Conservation (phyloP, 2,113 vertebrate species). For the Alligator mississippiensis region DNA sequence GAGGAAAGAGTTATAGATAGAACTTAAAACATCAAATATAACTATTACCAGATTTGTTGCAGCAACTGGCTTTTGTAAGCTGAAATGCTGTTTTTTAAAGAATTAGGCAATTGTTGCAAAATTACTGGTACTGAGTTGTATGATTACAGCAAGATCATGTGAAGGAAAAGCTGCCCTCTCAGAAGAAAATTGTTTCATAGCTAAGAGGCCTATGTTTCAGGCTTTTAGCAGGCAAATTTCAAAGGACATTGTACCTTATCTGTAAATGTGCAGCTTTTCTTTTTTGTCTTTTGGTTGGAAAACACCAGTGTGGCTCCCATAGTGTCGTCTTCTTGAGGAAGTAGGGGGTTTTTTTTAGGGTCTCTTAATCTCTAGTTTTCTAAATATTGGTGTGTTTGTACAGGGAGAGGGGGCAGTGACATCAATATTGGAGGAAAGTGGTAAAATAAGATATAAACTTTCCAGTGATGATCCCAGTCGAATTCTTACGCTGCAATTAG, state of each 20-base stretch:
- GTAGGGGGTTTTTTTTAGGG: too few species aligned
- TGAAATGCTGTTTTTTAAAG: not conserved
- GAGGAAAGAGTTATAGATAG: not conserved
- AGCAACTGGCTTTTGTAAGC: not conserved
- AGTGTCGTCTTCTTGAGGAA: not conserved
- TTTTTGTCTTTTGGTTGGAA: not conserved
- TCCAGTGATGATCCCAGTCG: conserved; percentile 37
- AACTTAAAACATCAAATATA: not conserved
- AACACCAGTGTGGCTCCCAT: not conserved
- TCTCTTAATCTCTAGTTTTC: not conserved
- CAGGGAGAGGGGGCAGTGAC: not conserved
- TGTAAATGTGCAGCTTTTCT: not conserved
- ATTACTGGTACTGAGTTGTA: not conserved
- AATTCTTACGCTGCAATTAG: conserved; percentile 42
- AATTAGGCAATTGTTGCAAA: not conserved
- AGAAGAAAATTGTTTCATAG: not conserved
- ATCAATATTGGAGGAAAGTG: not conserved
- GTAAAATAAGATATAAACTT: conserved; percentile 25
- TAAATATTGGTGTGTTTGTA: not conserved
- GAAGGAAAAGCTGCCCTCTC: not conserved
- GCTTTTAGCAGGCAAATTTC: not conserved
- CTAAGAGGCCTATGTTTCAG: not conserved
- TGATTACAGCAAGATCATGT: not conserved
- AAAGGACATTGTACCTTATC: not conserved
- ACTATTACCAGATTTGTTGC: not conserved